Evolutionary conservation across 2,888 invertebrate genomes (phyloP), one percentile per base, ranked within the genome.

Genomic region (Drosophila kanekoi): DNA sequence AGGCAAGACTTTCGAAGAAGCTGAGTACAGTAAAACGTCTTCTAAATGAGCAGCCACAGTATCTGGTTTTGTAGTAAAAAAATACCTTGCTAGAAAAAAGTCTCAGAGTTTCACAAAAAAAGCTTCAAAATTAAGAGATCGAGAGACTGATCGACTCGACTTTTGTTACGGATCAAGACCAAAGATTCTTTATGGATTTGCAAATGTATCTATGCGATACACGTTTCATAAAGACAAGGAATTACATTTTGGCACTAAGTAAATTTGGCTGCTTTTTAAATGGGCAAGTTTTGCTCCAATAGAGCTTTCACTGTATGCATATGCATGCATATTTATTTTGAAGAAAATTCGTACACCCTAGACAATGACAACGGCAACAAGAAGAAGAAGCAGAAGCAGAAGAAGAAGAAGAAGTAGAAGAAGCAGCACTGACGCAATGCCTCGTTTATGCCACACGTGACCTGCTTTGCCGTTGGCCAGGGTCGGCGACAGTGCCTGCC

Each of bases 381-480:
- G 10, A 11, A 14, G 3, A n/a, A n/a, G 2, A 3, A 18, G 16
- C 3, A 58, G 23, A 16, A 11, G 35, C 4, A 49, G 35, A 20
- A 20, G n/a, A 6, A 8, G 3, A n/a, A 28, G n/a, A 18, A 60
- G n/a, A n/a, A n/a, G n/a, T n/a, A n/a, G n/a, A n/a, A n/a, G 10
- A 33, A 13, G 64, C 35, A 23, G 47, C 62, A 48, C 74, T 73
- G 72, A 71, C 72, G 88, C 85, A 84, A 71, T 71, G 69, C 73
- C 84, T 87, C 84, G 84, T 72, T 77, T 83, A 75, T 77, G 77
- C 68, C 86, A 85, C 89, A 86, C 86, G 88, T 86, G 86, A 86
- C 86, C 86, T 87, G 86, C 89, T 86, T 82, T 85, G 77, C 83
- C 72, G 69, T 76, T 67, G 89, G 79, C 89, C 89, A 87, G 85